Conservation (phyloP, 2,888 invertebrate species). For the Agapostemon virescens region DNA sequence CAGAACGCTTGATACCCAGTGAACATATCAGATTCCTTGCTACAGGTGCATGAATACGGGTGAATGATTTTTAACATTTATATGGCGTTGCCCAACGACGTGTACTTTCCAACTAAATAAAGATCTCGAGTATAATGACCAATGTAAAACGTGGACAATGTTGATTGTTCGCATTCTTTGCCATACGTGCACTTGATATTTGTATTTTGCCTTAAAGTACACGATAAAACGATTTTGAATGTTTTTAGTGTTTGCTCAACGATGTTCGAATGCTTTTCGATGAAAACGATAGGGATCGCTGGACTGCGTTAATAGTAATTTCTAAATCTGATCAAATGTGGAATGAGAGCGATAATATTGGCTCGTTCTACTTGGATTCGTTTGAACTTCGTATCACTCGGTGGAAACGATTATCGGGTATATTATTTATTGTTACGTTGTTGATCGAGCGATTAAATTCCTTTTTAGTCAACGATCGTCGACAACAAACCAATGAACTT, state of each 20-base stretch:
- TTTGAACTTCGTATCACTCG: background rate
- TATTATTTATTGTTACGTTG: background rate
- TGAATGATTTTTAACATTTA: no score
- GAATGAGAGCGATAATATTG: background rate
- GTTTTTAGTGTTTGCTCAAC: background rate
- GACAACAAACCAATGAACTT: background rate
- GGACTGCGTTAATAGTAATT: background rate
- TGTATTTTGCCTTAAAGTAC: background rate
- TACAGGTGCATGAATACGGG: no score
- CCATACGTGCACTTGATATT: background rate
- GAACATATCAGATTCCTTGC: no score
- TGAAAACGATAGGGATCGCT: background rate
- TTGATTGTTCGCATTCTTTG: background rate
- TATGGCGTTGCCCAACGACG: no score
- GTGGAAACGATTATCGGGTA: background rate
- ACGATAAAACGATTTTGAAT: background rate
- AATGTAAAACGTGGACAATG: background rate
- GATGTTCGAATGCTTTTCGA: background rate
- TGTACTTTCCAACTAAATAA: no score
- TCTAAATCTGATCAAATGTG: background rate
- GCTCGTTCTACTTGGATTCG: background rate
- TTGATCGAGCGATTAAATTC: background rate
- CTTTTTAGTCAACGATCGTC: background rate
- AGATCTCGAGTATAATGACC: no score
- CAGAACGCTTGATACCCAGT: no score